Evolutionary conservation across 64 coral and sea anemone genomes (phyloP), one percentile per base, ranked within the genome.

Genomic region (Astreopora myriophthalma): DNA sequence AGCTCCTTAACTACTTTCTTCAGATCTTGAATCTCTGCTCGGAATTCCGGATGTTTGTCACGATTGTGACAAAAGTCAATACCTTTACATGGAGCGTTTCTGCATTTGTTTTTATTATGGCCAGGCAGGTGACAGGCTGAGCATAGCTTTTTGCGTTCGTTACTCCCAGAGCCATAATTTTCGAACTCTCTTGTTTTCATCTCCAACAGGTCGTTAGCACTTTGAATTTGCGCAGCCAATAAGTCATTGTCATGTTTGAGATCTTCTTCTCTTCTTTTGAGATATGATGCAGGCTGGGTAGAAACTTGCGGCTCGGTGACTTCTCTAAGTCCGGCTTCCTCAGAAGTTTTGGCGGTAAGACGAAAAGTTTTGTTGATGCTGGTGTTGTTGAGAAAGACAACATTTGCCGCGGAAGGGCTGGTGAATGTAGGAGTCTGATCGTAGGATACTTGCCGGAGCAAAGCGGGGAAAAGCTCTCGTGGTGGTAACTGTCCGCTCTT

Each of bases 401-500:
- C 4, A 37, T 48, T 76, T 25, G 73, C 44, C 11, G 35, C 23
- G 1, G 6, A 27, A 24, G 73, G 73, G 62, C 33, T 57, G 13
- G n/a, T 35, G 46, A 30, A 61, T 46, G 26, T 22, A 16, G 37
- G 32, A 32, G 14, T 58, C 37, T 22, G 42, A 73, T 26, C 26
- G 69, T 27, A 87, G 19, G 40, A 39, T 88, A 34, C 35, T 27
- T 25, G 33, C n/a, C 52, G 22, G 25, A 61, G 6, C 33, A 34
- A 85, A 60, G 69, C n/a, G n/a, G n/a, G 28, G 22, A 88, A 74
- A 72, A 74, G 69, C 22, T 74, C 48, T 75, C 69, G 46, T 17
- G 85, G 85, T 71, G 44, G 22, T 2, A 74, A 32, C 46, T 29
- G 11, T 88, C 20, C 6, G 44, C 40, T 22, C 70, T 55, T 74